These are phyloP conservation scores for Pipistrellus pipistrellus DNA, from an alignment of 2,797 vertebrate genomes.

Conservation along the genomic window DNA sequence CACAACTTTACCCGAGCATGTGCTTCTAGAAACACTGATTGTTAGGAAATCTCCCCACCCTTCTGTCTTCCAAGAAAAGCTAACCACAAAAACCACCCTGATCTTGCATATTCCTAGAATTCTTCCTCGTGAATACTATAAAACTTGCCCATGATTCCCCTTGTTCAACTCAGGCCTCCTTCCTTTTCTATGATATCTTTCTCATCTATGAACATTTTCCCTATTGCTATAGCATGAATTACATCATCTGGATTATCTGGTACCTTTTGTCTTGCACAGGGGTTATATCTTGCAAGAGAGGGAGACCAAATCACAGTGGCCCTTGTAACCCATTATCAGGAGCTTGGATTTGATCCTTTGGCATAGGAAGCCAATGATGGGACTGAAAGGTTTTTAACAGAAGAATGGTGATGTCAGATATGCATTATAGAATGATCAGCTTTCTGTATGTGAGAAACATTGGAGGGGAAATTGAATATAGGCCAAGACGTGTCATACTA, in stretches of 20 bases:
- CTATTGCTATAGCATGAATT: not conserved
- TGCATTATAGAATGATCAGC: not conserved
- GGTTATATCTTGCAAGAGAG: not conserved
- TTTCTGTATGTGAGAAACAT: not conserved
- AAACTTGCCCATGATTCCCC: not conserved
- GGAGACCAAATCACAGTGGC: not conserved
- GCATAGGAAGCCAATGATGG: not conserved
- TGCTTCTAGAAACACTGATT: not conserved
- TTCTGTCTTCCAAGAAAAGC: not conserved
- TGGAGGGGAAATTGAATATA: not conserved
- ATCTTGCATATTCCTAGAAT: rapidly evolving
- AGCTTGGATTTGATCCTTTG: not conserved
- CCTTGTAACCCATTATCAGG: not conserved
- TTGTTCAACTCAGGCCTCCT: not conserved
- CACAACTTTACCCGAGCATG: not conserved
- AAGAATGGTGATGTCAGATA: not conserved
- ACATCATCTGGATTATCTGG: not conserved
- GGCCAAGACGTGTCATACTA: not conserved
- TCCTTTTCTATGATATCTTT: not conserved
- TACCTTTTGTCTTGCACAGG: not conserved
- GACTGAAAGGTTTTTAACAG: not conserved
- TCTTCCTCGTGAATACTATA: not conserved
- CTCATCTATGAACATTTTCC: not conserved
- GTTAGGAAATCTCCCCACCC: not conserved
- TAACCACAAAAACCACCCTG: not conserved